Percentiles rank a stretch among this genome's conserved stretches.
phyloP scores from a whole-genome alignment of 1,140 invertebrate species.

The Paraescarpia echinospica region DNA sequence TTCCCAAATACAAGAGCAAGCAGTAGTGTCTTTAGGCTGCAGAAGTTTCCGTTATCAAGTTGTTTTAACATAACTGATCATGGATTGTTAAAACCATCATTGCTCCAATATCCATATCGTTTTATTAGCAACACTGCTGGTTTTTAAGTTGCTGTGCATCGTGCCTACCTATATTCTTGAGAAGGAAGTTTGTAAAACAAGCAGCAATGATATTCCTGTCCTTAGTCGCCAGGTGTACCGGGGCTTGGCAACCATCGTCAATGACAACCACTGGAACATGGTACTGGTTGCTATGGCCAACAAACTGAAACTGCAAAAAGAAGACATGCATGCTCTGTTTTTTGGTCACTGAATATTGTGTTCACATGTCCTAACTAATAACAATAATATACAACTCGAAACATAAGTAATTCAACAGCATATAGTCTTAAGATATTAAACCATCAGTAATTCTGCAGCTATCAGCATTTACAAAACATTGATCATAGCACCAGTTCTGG shows the following conservation, averaged over 20 bases:
- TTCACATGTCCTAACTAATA: background rate
- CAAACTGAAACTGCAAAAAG: constrained; percentile 54
- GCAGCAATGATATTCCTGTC: constrained; percentile 89
- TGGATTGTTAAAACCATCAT: too few species aligned
- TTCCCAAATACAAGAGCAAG: too few species aligned
- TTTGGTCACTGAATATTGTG: background rate
- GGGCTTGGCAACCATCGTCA: constrained; percentile 87
- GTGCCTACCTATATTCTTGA: constrained; percentile 82
- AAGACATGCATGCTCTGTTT: background rate
- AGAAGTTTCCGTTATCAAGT: too few species aligned
- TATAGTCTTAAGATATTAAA: too few species aligned
- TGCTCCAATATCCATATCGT: background rate
- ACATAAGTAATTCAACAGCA: background rate
- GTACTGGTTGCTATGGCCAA: constrained; percentile 55
- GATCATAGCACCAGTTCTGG: too few species aligned
- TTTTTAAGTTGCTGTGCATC: background rate
- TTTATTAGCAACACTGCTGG: background rate
- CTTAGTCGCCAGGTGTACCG: constrained; percentile 76
- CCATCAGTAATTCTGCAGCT: too few species aligned
- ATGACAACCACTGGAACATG: constrained; percentile 71
- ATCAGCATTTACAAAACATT: too few species aligned
- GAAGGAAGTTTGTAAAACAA: constrained; percentile 85
- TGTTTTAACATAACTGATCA: too few species aligned
- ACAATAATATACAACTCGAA: background rate
- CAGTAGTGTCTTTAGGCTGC: too few species aligned